Percentiles rank a stretch among this genome's conserved stretches.
Evolutionary conservation across 2,113 vertebrate genomes (phyloP).

Genomic region (Varanus komodoensis): DNA sequence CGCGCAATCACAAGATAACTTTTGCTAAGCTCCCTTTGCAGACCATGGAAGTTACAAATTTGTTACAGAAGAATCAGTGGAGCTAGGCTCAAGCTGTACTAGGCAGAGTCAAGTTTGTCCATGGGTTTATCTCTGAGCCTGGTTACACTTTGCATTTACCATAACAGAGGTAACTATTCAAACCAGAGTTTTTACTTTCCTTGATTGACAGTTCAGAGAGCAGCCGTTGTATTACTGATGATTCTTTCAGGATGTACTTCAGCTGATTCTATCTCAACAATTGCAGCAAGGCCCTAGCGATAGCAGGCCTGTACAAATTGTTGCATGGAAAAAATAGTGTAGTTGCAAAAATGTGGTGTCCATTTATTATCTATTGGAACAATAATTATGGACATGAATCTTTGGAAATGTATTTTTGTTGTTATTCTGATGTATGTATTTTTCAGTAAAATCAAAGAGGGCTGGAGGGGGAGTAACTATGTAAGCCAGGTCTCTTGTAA

Average conservation of each 20-base stretch:
- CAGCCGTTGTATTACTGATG: not conserved
- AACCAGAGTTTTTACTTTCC: not conserved
- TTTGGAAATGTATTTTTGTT: not conserved
- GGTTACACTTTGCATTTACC: too few species aligned
- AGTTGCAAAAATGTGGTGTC: not conserved
- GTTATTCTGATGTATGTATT: not conserved
- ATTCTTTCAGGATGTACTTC: not conserved
- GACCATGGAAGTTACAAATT: not conserved
- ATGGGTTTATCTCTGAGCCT: too few species aligned
- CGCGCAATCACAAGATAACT: not conserved
- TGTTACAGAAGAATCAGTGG: not conserved
- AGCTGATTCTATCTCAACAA: not conserved
- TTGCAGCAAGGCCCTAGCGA: not conserved
- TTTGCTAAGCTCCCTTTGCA: not conserved
- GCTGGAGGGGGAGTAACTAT: not conserved
- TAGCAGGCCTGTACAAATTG: not conserved
- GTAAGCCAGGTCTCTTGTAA: not conserved
- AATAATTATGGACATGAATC: not conserved
- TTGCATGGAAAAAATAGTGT: not conserved
- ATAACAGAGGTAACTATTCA: not conserved
- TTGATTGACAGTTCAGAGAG: not conserved
- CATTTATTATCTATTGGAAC: not conserved
- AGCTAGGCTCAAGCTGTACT: not conserved
- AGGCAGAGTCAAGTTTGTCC: not conserved
- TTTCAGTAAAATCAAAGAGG: not conserved